Base-by-base conservation (phyloP, 2,888 invertebrate genomes). In the Tanytarsus gracilentus region DNA sequence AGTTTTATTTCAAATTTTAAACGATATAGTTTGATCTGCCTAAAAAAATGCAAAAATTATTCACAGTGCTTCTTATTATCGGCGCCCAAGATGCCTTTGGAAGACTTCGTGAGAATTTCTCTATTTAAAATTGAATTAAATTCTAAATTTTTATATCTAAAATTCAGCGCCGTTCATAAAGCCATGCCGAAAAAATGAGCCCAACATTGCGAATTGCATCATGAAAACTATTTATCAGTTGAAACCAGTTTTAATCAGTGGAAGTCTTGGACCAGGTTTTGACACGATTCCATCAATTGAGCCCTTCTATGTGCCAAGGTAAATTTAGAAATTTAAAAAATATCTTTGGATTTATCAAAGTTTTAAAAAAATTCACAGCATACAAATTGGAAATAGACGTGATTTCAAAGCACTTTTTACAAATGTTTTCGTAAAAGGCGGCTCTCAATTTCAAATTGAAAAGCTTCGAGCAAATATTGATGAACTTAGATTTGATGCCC, bases 161-260 rank as follows among this genome's bases (percentile, higher is more conserved):
- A 30, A 6, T 44, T 8, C 21, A 53, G 53, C 53, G 4, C 53
- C 53, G n/a, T 23, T n/a, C n/a, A 36, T 53, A 11, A 33, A 53
- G 11, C 7, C n/a, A 0, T 53, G 53, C 21, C n/a, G 23, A 2
- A 33, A 36, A n/a, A 53, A 53, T 23, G 11, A 18, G 4, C 33
- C 33, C 21, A 53, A 53, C 25, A 23, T 53, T n/a, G 23, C 53
- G 1, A 30, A 36, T 21, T 53, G 53, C 23, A 53, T 53, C 9
- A 14, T 33, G 6, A 53, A 33, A 16, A 36, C 53, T 6, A 33
- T 53, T 8, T 23, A 36, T 5, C 7, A 8, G 4, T 30, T 51
- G 9, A 29, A 27, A 11, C 39, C 11, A 1, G 16, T 40, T 18
- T n/a, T 55, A 3, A 9, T 11, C 5, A 25, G 9, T 26, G 55